Conservation (phyloP, 2,113 vertebrate species). For the Emydocephalus ijimae region DNA sequence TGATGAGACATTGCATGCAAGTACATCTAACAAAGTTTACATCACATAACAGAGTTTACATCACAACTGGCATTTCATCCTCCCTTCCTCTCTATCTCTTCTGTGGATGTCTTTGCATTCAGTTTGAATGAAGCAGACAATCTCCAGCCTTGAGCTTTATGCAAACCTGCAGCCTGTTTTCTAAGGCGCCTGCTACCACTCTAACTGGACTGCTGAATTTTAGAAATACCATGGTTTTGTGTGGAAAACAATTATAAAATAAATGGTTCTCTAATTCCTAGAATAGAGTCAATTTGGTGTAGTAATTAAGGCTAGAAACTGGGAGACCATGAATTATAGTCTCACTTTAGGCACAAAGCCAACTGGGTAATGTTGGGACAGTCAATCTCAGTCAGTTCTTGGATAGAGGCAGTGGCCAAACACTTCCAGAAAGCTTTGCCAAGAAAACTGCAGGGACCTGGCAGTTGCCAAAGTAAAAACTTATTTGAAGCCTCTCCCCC, state of each 20-base stretch:
- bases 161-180: neutral
- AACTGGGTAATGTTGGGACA: neutral
- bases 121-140: neutral
- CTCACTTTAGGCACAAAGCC: neutral
- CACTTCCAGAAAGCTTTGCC: neutral
- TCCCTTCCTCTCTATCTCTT: neutral
- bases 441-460: neutral
- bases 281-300: neutral
- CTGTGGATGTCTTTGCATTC: neutral
- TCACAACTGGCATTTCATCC: neutral
- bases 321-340: neutral
- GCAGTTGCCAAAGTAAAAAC: neutral
- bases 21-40: neutral
- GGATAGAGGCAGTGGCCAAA: neutral
- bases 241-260: neutral
- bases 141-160: neutral
- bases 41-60: neutral
- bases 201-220: neutral
- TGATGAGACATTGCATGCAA: neutral
- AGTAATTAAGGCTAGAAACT: neutral
- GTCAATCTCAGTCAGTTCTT: neutral
- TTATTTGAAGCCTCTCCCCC: neutral
- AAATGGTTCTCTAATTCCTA: neutral
- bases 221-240: neutral
- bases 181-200: neutral